Percentiles rank a stretch among this genome's conserved stretches.
Evolutionary conservation across 2,888 invertebrate genomes (phyloP).

Genomic region (Athrips mouffetella): DNA sequence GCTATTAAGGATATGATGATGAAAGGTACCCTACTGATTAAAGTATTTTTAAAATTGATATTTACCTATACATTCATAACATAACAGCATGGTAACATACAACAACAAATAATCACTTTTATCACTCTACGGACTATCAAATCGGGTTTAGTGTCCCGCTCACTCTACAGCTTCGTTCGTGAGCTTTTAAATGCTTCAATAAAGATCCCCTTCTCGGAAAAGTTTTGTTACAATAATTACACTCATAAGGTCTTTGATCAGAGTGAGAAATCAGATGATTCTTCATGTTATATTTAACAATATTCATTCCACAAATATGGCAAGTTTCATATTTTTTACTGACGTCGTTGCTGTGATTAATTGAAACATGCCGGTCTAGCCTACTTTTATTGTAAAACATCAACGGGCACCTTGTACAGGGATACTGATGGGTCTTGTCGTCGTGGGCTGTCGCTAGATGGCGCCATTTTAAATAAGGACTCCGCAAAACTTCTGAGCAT

Average conservation of each 20-base stretch:
- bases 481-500: constrained; percentile 48
- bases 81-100: too few relatives aligned
- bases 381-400: constrained; percentile 48
- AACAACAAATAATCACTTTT: too few relatives aligned
- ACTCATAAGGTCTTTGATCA: constrained; percentile 74
- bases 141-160: too few relatives aligned
- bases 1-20: too few relatives aligned
- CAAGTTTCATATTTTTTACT: too few relatives aligned
- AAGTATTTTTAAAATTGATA: too few relatives aligned
- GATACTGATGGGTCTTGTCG: constrained; percentile 47
- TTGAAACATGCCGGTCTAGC: constrained; percentile 46
- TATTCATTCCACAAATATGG: constrained; percentile 57
- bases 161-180: too few relatives aligned
- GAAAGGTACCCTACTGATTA: too few relatives aligned
- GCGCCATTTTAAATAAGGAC: constrained; percentile 48
- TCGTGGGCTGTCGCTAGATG: constrained; percentile 58
- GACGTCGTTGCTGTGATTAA: constrained; percentile 60
- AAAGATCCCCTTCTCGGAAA: constrained; percentile 77
- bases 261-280: constrained; percentile 77
- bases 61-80: too few relatives aligned
- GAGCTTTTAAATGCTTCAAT: constrained; percentile 65
- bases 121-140: too few relatives aligned
- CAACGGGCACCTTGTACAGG: constrained; percentile 52
- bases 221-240: constrained; percentile 75
- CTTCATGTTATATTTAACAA: constrained; percentile 63